phyloP scores from a whole-genome alignment of 2,797 vertebrate genomes.

The Sebastes variabilis region DNA sequence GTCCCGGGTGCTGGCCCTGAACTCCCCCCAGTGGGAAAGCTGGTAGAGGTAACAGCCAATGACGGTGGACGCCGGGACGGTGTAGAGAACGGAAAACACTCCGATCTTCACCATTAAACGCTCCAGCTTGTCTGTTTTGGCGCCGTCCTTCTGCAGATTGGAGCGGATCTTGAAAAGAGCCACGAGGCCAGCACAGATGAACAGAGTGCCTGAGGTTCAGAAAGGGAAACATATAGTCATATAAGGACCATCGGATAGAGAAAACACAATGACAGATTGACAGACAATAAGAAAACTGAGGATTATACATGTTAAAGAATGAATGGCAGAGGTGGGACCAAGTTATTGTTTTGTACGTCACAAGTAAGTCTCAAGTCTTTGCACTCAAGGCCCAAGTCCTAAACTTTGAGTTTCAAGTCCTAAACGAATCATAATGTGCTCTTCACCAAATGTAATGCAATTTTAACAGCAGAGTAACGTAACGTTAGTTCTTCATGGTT shows the following conservation, averaged over 20 bases:
- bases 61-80: constrained; percentile 95
- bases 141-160: constrained; percentile 98
- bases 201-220: constrained; percentile 86
- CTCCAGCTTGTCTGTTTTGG: constrained; percentile 98
- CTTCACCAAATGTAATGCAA: no score
- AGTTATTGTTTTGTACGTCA: no score
- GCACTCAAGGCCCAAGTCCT: no score
- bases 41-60: constrained; percentile 98
- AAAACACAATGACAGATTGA: background rate
- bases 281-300: background rate
- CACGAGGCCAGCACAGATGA: constrained; percentile 95
- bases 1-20: constrained; percentile 88
- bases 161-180: constrained; percentile 99
- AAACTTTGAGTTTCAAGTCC: no score
- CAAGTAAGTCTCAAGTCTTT: no score
- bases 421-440: no score
- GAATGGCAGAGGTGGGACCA: no score
- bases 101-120: constrained; percentile 99
- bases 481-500: no score
- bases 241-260: background rate
- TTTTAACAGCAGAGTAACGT: no score
- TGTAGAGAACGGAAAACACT: constrained; percentile 97
- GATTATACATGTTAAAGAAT: background rate
- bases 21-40: constrained; percentile 94
- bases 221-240: background rate